Base-by-base conservation (phyloP, 2,888 invertebrate species). In the Cantharis lateralis region DNA sequence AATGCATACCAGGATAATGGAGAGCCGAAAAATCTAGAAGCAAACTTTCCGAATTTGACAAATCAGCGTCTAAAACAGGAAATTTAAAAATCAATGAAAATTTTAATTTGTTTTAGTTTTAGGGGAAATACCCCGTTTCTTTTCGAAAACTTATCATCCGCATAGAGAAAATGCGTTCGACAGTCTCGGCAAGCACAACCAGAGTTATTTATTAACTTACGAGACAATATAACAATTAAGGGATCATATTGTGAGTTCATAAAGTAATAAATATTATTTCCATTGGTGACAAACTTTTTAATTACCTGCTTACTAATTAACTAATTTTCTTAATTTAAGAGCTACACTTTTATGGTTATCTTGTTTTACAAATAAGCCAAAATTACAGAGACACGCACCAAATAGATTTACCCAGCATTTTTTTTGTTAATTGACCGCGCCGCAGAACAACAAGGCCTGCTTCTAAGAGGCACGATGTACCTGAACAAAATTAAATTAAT, bases 1-100 rank as follows among this genome's bases (percentile, higher is more conserved):
- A 77, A 77, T 75, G 85, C 89, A 87, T 90, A 90, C 89, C 90
- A 85, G 87, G 87, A 84, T 89, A 89, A 89, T 89, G 68, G 15
- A 26, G 86, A 80, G 88, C 87, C 81, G 87, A 85, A 84, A 88
- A 89, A 86, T 89, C 90, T 86, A 89, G 88, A 84, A 90, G 88
- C 83, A 86, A 88, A 83, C 89, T 87, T 80, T 89, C 86, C 78
- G 87, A 83, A 78, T 82, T 84, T 82, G 85, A 80, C 75, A 79
- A 79, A 76, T 81, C 82, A 80, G 80, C 72, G 69, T 84, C 83
- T 84, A 84, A 79, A 83, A 84, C 82, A 83, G 79, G 81, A 82
- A 79, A 75, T 64, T 20, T 70, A 13, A 48, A 32, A 48, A 48
- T 48, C 63, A 20, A 63, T 63, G 11, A 63, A 63, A 63, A 20